phyloP scores from a whole-genome alignment of 2,888 invertebrate genomes.

The Candidula unifasciata region DNA sequence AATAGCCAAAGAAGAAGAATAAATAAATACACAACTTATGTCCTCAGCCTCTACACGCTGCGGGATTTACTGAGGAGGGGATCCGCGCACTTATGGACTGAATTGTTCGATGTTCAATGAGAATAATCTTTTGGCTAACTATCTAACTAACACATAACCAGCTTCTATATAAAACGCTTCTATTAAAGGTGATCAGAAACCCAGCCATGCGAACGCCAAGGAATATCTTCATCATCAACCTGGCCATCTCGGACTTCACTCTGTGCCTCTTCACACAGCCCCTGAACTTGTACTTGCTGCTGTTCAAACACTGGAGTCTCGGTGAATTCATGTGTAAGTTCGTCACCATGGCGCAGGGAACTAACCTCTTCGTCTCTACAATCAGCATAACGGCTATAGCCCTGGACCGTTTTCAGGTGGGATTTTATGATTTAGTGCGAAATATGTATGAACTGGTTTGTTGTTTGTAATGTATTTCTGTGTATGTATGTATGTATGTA shows the following conservation, averaged over 20 bases:
- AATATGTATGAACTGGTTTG: background rate
- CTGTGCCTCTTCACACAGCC: constrained; percentile 94
- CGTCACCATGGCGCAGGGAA: constrained; percentile 90
- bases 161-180: no score
- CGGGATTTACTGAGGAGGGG: no score
- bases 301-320: constrained; percentile 89
- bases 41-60: no score
- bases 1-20: no score
- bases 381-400: constrained; percentile 94
- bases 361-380: constrained; percentile 94
- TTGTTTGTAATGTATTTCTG: background rate
- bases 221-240: constrained; percentile 93
- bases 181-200: constrained; percentile 85
- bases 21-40: no score
- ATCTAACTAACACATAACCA: background rate
- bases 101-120: no score
- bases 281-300: constrained; percentile 90
- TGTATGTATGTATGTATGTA: background rate
- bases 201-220: constrained; percentile 93
- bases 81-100: no score
- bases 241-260: constrained; percentile 88
- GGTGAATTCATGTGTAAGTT: constrained; percentile 91
- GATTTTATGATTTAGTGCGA: constrained; percentile 20
- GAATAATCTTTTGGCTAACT: no score
- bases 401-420: constrained; percentile 76